Percentiles rank a stretch among this genome's conserved stretches.
Conservation (phyloP, 1,140 invertebrate species). For the Ruditapes philippinarum region DNA sequence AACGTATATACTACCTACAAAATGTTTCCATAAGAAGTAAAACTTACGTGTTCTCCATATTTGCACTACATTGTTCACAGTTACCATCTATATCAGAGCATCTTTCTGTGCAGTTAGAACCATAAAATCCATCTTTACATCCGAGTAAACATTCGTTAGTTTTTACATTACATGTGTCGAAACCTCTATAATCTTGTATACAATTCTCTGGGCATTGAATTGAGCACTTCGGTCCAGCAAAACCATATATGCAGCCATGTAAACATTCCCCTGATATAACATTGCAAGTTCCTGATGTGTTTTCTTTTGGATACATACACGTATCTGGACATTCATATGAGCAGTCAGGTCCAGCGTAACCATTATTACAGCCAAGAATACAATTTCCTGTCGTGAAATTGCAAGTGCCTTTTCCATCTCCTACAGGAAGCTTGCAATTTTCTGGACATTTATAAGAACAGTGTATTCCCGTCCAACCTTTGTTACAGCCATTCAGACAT, state of each 20-base stretch:
- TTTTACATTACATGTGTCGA: background rate
- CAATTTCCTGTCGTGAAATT: background rate
- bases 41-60: background rate
- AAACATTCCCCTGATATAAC: background rate
- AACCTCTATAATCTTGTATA: background rate
- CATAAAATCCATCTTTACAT: background rate
- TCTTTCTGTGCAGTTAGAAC: background rate
- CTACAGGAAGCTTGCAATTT: background rate
- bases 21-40: too few species aligned
- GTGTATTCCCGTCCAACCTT: background rate
- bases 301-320: background rate
- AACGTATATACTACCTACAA: too few species aligned
- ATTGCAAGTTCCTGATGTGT: background rate
- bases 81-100: background rate
- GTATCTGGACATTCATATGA: background rate
- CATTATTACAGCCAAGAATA: background rate
- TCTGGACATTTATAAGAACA: background rate
- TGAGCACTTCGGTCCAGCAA: background rate
- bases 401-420: background rate
- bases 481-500: background rate
- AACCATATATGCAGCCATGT: background rate
- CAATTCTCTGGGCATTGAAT: background rate
- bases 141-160: background rate
- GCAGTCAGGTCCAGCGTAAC: background rate
- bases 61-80: background rate